phyloP scores from a whole-genome alignment of 2,797 vertebrate species.

The Catharus ustulatus region DNA sequence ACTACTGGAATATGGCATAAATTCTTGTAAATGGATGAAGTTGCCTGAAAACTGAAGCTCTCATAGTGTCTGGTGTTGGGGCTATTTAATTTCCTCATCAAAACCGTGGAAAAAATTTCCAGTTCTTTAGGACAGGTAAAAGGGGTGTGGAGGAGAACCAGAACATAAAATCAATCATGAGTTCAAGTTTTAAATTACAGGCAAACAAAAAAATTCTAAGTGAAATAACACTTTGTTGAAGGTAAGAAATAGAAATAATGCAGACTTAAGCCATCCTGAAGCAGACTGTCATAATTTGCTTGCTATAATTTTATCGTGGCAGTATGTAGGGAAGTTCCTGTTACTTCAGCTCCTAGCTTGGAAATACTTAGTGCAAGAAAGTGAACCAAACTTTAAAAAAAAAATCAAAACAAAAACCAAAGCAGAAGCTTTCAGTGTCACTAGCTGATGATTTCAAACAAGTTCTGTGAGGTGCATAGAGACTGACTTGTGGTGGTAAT shows the following conservation, averaged over 20 bases:
- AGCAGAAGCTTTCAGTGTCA: not conserved
- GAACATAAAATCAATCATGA: not conserved
- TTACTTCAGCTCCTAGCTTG: not conserved
- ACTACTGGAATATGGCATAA: not conserved
- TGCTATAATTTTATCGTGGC: not conserved
- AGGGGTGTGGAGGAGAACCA: rapidly evolving
- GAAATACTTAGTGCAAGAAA: not conserved
- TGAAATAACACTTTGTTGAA: not conserved
- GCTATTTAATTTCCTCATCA: not conserved
- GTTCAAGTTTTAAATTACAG: not conserved
- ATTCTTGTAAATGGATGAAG: not conserved
- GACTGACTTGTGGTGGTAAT: too few species aligned
- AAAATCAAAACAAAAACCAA: not conserved
- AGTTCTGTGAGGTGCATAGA: not conserved
- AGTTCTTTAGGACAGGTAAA: rapidly evolving
- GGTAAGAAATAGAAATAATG: not conserved
- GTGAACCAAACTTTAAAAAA: not conserved
- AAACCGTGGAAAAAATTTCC: not conserved
- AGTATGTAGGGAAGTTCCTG: not conserved
- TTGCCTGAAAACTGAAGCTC: not conserved
- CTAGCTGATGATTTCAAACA: not conserved
- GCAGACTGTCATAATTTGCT: not conserved
- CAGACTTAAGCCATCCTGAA: not conserved
- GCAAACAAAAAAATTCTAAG: not conserved
- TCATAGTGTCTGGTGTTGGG: not conserved